phyloP scores from a whole-genome alignment of 2,888 invertebrate genomes.

The Dasysyrphus albostriatus region DNA sequence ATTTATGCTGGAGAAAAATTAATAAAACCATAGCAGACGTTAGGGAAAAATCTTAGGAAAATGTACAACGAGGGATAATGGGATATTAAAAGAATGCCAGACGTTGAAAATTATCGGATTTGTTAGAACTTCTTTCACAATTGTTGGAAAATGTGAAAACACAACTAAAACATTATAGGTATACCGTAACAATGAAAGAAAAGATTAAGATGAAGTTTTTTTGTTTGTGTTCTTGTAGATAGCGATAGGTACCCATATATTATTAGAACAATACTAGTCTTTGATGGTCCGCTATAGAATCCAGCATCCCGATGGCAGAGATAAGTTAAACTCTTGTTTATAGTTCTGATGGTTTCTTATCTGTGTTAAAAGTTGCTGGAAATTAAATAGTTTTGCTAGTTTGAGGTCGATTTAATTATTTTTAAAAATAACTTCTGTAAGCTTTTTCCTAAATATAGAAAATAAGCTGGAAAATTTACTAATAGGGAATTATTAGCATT shows the following conservation, averaged over 20 bases:
- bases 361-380: conserved; percentile 15
- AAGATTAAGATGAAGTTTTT: conserved; percentile 27
- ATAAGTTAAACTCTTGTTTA: conserved; percentile 28
- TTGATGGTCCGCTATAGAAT: conserved; percentile 1
- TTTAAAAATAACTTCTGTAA: neutral
- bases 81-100: conserved; percentile 68
- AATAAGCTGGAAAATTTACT: neutral
- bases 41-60: conserved; percentile 58
- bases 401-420: conserved; percentile 12
- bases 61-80: conserved; percentile 66
- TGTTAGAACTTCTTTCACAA: conserved; percentile 39
- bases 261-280: conserved; percentile 17
- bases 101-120: conserved; percentile 67
- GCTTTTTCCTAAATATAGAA: neutral
- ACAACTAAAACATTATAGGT: neutral
- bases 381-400: conserved; percentile 5
- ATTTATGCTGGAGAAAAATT: conserved; percentile 37
- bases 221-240: neutral
- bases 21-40: conserved; percentile 66
- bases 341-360: conserved; percentile 28
- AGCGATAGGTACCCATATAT: neutral
- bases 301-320: neutral
- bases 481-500: neutral
- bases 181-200: conserved; percentile 14
- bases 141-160: neutral